Evolutionary conservation across 2,888 invertebrate genomes (phyloP).

Genomic region (Torymus texanus): DNA sequence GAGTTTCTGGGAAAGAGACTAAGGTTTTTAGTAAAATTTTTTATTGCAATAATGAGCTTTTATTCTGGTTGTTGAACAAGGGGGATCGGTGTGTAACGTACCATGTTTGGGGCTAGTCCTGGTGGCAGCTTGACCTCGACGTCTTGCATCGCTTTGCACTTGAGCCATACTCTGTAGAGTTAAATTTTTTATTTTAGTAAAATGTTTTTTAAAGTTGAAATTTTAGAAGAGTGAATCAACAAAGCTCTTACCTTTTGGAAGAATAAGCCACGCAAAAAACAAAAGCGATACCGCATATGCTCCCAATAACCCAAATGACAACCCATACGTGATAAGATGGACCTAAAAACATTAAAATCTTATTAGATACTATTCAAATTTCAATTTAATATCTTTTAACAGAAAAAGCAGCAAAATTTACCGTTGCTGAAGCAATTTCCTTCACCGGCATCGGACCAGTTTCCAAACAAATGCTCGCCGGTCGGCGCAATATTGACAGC

Average conservation of each 20-base stretch:
- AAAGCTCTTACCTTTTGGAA: constrained; percentile 65
- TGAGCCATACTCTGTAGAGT: constrained; percentile 78
- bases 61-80: background rate
- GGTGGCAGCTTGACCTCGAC: constrained; percentile 83
- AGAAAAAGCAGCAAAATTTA: constrained; percentile 55
- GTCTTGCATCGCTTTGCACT: constrained; percentile 81
- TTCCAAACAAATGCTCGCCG: constrained; percentile 69
- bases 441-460: constrained; percentile 74
- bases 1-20: constrained; percentile 65
- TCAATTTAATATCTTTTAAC: background rate
- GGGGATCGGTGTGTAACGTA: constrained; percentile 57
- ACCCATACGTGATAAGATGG: constrained; percentile 65
- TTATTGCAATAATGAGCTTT: too few relatives aligned
- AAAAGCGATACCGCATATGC: constrained; percentile 62
- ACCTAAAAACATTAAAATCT: constrained; percentile 58
- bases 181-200: background rate
- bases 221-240: background rate
- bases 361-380: background rate
- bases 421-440: constrained; percentile 73
- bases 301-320: constrained; percentile 68
- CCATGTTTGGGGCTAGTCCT: constrained; percentile 77
- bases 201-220: too few relatives aligned
- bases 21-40: background rate
- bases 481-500: constrained; percentile 72
- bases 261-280: constrained; percentile 66